Evolutionary conservation across 2,113 vertebrate species (phyloP), one percentile per base, ranked within the genome.

Genomic region (Macrotus californicus): DNA sequence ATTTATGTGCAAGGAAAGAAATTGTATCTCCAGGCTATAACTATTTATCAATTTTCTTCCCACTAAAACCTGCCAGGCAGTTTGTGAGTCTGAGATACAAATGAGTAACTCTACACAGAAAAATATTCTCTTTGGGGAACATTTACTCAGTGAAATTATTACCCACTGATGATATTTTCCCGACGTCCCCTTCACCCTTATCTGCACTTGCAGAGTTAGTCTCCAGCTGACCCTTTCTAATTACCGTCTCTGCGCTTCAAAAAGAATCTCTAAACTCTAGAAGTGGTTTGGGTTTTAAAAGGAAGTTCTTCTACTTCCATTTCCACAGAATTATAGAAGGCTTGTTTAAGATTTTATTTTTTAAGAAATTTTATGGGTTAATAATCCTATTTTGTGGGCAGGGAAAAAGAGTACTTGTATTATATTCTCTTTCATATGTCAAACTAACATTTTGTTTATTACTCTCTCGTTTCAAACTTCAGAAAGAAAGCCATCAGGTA

Each of bases 11-110:
- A 76, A 93, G 70, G 36, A 85, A 69, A 96, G 75, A 94, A 93
- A 95, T 82, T 92, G n/a, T 92, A 69, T 93, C 91, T 91, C 77
- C 50, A 59, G 92, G 88, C 89, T 85, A 50, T 11, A 66, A 66
- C 87, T 81, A 87, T 70, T 96, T 92, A 94, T 95, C 96, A 89
- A 21, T 94, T 91, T 94, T 94, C 59, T 72, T 93, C 85, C 80
- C 84, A 88, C 54, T 90, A 92, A 96, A 93, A 94, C 76, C 72
- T 93, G 52, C 90, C 70, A 95, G 79, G 54, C 48, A 14, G 85
- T 88, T 54, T 95, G 90, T 85, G 66, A 92, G 70, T 69, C 90
- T 90, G 36, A 81, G 93, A 83, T 73, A 87, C 46, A 94, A 85
- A 96, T 89, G 90, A 97, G 59, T 93, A 87, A 96, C 52, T 94